phyloP scores from a whole-genome alignment of 2,797 vertebrate species.

The Carduelis carduelis region DNA sequence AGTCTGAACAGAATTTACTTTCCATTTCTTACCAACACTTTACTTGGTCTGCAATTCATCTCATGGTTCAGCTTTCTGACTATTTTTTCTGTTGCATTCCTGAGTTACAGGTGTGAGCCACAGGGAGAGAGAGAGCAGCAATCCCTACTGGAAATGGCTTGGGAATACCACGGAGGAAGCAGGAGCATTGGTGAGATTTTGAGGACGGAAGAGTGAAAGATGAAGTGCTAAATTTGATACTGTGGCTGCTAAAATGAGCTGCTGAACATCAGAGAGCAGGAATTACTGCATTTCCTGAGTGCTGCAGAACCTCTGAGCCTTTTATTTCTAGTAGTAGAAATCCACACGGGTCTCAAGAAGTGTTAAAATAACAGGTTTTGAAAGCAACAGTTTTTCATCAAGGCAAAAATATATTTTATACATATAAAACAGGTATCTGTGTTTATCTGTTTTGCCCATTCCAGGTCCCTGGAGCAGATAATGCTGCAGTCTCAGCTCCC shows the following conservation, averaged over 20 bases:
- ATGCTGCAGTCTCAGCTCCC: not conserved
- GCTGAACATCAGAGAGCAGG: not conserved
- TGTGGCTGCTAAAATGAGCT: not conserved
- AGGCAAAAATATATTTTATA: not conserved
- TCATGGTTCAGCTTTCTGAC: not conserved
- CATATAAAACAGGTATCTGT: not conserved
- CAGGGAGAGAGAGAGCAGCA: not conserved
- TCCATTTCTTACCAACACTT: not conserved
- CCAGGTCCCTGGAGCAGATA: not conserved
- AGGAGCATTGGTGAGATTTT: not conserved
- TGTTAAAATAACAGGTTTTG: not conserved
- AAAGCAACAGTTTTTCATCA: not conserved
- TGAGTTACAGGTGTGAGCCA: not conserved
- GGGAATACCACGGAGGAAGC: not conserved
- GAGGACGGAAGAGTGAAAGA: not conserved
- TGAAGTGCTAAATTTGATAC: not conserved
- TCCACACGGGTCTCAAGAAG: not conserved
- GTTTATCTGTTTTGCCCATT: not conserved
- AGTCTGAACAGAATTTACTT: not conserved
- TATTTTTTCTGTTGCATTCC: not conserved
- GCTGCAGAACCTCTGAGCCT: not conserved
- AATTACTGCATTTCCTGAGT: not conserved
- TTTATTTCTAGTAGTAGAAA: constrained; percentile 1
- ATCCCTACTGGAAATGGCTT: not conserved
- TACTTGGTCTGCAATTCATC: not conserved